Base-by-base conservation (phyloP, 1,140 invertebrate genomes). In the Anthonomus grandis region DNA sequence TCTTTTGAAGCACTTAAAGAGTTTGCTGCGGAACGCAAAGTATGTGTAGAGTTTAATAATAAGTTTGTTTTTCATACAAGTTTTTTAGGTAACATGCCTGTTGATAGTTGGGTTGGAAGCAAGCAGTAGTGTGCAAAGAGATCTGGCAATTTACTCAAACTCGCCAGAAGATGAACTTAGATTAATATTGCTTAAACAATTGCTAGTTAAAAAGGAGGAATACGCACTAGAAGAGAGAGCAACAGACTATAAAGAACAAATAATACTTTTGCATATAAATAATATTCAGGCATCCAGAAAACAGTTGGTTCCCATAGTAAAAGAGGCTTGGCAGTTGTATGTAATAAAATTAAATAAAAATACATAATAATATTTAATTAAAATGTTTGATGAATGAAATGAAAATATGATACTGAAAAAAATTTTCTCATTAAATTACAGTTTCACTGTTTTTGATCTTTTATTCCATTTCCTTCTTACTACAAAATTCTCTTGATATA, bases 271-370 rank as follows among this genome's bases (percentile, higher is more conserved):
- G 17, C 81, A 83, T 58, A 64, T 53, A 2, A 48, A 70, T 50
- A 83, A 84, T 69, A 59, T 79, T 5, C 74, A 75, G 61, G 74
- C 75, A 18, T 79, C 81, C 17, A 74, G 83, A 22, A 85, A 85
- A 72, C 81, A 84, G 67, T 77, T 85, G 59, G 60, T 84, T 50
- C 82, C 83, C 22, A 73, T 84, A 50, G 66, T 84, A 55, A 78
- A 76, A 67, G 69, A 71, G 18, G 48, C 60, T n/a, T 58, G 31
- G 22, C 2, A 21, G n/a, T n/a, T n/a, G n/a, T n/a, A n/a, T n/a
- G n/a, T n/a, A n/a, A n/a, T n/a, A n/a, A n/a, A n/a, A n/a, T n/a
- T n/a, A n/a, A n/a, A n/a, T n/a, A n/a, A n/a, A n/a, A n/a, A n/a
- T n/a, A n/a, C n/a, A n/a, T n/a, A n/a, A n/a, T n/a, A n/a, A n/a